A percentile compares a stretch with the other conserved stretches of the same genome.
Conservation (phyloP, 2,888 invertebrate genomes). For the Chelonus formosanus region DNA sequence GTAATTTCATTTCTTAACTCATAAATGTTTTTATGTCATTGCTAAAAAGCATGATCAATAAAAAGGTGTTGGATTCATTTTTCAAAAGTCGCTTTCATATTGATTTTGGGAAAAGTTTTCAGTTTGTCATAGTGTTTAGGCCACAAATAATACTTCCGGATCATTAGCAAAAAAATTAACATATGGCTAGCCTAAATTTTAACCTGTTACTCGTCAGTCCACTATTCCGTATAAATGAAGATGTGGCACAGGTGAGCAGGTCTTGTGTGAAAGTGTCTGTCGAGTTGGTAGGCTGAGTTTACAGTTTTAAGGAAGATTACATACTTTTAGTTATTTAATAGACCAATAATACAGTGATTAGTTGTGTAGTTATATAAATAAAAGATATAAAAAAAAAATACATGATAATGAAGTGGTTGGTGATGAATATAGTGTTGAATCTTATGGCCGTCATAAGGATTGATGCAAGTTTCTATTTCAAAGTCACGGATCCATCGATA, state of each 20-base stretch:
- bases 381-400: neutral
- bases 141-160: constrained; percentile 8
- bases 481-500: constrained; percentile 17
- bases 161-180: constrained; percentile 45
- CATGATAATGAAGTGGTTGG: constrained; percentile 19
- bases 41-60: no score
- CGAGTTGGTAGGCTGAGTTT: constrained; percentile 41
- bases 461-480: constrained; percentile 13
- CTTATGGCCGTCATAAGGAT: neutral
- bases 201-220: constrained; percentile 48
- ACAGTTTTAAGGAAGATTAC: no score
- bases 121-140: neutral
- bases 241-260: constrained; percentile 55
- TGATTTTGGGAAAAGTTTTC: no score
- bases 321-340: neutral
- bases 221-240: constrained; percentile 63
- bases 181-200: constrained; percentile 54
- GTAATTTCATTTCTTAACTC: no score
- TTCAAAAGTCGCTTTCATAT: no score
- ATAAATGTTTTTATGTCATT: no score
- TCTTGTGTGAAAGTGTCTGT: constrained; percentile 62
- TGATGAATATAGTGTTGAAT: constrained; percentile 4
- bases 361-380: neutral
- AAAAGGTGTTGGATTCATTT: no score
- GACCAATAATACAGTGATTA: neutral